A percentile compares a stretch with the other conserved stretches of the same genome.
Conservation (phyloP, 1,140 invertebrate species). For the Aphelinus atriplicis region DNA sequence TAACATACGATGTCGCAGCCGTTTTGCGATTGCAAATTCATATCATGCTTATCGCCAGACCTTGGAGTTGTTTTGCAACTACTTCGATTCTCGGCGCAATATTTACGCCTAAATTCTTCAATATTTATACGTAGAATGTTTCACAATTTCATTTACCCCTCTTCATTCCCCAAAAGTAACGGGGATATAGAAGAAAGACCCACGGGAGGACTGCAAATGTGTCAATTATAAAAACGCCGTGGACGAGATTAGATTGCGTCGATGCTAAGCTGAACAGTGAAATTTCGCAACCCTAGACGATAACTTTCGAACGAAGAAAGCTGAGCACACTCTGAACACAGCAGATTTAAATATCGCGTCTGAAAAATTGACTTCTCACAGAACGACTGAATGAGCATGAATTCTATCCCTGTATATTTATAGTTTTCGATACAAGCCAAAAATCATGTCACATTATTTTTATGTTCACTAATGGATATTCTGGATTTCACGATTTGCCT, state of each 20-base stretch:
- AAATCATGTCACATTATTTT: no score
- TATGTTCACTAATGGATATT: no score
- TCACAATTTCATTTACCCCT: neutral
- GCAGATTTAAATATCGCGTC: no score
- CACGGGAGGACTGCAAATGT: neutral
- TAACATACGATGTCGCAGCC: neutral
- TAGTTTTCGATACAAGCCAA: no score
- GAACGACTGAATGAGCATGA: no score
- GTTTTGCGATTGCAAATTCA: slow-evolving; percentile 6
- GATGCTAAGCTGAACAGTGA: neutral
- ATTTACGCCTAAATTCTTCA: neutral
- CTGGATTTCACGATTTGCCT: no score
- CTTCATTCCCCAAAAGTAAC: neutral
- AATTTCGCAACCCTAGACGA: no score
- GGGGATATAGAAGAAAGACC: neutral
- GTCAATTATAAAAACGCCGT: neutral
- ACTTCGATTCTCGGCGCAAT: neutral
- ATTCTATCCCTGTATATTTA: no score
- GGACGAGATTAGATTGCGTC: neutral
- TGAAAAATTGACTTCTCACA: no score
- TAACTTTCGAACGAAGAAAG: no score
- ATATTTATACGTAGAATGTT: neutral
- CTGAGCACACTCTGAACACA: no score
- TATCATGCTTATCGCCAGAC: neutral
- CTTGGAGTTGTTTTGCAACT: neutral